Percentiles rank a stretch among this genome's conserved stretches.
Evolutionary conservation across 2,113 vertebrate genomes (phyloP).

Genomic region (Hypanus sabinus): DNA sequence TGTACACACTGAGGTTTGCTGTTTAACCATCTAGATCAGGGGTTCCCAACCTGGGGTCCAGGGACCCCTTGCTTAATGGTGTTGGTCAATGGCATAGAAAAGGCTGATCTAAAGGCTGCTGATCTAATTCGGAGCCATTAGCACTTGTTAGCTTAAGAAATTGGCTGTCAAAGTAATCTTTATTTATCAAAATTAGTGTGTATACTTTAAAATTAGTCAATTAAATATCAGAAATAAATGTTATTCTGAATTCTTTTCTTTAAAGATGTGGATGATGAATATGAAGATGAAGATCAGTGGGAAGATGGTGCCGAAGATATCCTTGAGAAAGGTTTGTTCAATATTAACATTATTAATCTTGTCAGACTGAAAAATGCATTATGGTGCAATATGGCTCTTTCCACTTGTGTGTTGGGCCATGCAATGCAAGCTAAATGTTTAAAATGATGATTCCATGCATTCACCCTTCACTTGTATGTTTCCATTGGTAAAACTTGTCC

Average conservation of each 20-base stretch:
- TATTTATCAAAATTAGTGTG: not conserved
- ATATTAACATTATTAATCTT: not conserved
- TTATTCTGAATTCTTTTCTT: not conserved
- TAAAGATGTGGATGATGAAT: conserved; percentile 84
- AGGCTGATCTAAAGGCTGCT: too few relatives aligned
- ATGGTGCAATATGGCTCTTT: not conserved
- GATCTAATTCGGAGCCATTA: too few relatives aligned
- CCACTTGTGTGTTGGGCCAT: not conserved
- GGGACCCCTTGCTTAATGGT: too few relatives aligned
- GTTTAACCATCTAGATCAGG: too few relatives aligned
- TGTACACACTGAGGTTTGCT: too few relatives aligned
- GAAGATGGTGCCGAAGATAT: conserved; percentile 84
- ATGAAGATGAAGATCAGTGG: conserved; percentile 90
- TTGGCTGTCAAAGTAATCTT: not conserved
- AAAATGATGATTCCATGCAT: not conserved
- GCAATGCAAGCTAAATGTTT: not conserved
- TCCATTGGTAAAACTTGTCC: not conserved
- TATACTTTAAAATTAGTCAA: not conserved
- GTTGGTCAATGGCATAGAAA: too few relatives aligned
- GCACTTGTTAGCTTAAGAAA: not conserved
- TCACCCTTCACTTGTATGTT: not conserved
- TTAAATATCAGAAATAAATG: not conserved
- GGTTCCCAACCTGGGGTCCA: too few relatives aligned
- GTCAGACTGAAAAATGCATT: not conserved
- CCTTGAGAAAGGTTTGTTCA: conserved; percentile 79